phyloP scores from a whole-genome alignment of 2,888 invertebrate genomes.

The Punctoribates punctum region DNA sequence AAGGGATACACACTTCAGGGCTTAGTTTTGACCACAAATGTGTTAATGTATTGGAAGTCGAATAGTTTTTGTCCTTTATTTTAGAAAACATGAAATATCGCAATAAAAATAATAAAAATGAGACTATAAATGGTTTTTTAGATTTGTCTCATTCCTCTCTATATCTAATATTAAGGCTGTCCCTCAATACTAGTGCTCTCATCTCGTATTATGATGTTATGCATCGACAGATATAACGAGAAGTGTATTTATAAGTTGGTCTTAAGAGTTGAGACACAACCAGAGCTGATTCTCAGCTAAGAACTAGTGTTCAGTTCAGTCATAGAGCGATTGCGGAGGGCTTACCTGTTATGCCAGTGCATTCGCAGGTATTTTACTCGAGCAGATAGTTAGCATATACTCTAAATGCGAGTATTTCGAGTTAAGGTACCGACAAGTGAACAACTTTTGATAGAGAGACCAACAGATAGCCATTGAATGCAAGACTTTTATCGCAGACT shows the following conservation, averaged over 20 bases:
- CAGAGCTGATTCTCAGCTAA: too few relatives aligned
- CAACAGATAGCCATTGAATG: neutral
- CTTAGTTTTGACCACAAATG: too few relatives aligned
- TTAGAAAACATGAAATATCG: slow-evolving; percentile 3
- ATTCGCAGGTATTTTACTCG: neutral
- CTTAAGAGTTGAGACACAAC: neutral
- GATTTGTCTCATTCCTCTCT: neutral
- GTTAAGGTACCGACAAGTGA: slow-evolving; percentile 16
- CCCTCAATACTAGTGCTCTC: neutral
- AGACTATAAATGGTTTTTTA: neutral
- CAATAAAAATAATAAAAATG: neutral
- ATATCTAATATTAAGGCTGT: slow-evolving; percentile 3
- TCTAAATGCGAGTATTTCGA: slow-evolving; percentile 23
- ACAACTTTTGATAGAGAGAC: slow-evolving; percentile 10
- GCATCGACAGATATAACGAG: slow-evolving; percentile 15
- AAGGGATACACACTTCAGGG: too few relatives aligned
- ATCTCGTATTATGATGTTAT: neutral
- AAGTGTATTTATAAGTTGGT: neutral
- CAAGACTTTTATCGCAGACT: neutral
- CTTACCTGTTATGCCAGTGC: slow-evolving; percentile 22
- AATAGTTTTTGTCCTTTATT: neutral
- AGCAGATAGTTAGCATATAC: neutral
- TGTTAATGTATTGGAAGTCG: neutral
- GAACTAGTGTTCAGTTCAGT: too few relatives aligned
- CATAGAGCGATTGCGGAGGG: neutral